Percentiles rank a stretch among this genome's conserved stretches.
Conservation (phyloP, 2,888 invertebrate species). For the Smittia aterrima region DNA sequence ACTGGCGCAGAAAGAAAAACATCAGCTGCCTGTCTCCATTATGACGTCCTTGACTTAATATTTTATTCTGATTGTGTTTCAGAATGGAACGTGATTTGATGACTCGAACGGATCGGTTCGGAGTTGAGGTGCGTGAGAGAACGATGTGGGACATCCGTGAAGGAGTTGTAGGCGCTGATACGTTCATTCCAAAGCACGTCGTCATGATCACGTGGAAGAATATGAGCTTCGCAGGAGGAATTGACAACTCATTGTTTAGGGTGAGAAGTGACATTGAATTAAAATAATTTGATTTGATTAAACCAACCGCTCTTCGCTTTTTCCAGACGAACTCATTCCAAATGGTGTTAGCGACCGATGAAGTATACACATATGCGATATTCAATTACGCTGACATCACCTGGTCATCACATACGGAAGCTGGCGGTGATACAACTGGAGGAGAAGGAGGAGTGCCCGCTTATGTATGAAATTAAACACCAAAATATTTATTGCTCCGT, state of each 20-base stretch:
- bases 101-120: constrained; percentile 74
- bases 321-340: constrained; percentile 92
- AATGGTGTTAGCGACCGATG: constrained; percentile 88
- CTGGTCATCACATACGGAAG: constrained; percentile 90
- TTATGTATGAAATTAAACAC: constrained; percentile 63
- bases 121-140: constrained; percentile 81
- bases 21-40: neutral
- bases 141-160: constrained; percentile 84
- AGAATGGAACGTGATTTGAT: constrained; percentile 69
- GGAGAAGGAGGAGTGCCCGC: constrained; percentile 87
- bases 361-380: constrained; percentile 90
- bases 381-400: constrained; percentile 90
- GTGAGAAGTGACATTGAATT: constrained; percentile 53
- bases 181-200: constrained; percentile 87
- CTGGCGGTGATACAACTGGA: constrained; percentile 81
- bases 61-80: constrained; percentile 18
- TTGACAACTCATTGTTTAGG: constrained; percentile 70
- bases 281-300: constrained; percentile 28
- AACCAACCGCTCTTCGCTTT: constrained; percentile 29
- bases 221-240: constrained; percentile 88
- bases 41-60: neutral
- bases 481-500: constrained; percentile 2
- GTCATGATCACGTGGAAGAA: constrained; percentile 95
- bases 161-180: constrained; percentile 87
- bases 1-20: neutral